Evolutionary conservation across 2,797 vertebrate genomes (phyloP).

Genomic region (Natrix natrix): DNA sequence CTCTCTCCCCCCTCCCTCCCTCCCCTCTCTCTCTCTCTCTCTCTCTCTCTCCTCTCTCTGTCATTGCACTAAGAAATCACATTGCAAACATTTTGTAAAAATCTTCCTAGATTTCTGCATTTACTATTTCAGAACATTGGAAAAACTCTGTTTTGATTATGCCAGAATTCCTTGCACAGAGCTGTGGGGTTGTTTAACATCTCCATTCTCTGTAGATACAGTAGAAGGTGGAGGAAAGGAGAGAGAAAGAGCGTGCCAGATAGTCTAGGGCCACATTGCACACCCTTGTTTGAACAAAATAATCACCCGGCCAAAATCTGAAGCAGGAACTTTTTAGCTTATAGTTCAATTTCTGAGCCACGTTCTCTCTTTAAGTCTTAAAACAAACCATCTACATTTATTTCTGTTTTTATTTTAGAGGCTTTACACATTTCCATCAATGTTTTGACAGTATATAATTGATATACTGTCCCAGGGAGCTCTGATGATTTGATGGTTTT

Average conservation of each 20-base stretch:
- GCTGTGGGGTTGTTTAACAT: not conserved
- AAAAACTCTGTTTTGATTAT: not conserved
- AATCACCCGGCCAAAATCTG: not conserved
- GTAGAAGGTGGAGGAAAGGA: not conserved
- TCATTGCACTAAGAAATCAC: not conserved
- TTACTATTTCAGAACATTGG: not conserved
- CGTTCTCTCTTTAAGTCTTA: constrained; percentile 22
- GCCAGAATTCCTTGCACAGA: not conserved
- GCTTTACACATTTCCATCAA: not conserved
- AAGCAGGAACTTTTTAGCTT: not conserved
- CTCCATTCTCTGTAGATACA: not conserved
- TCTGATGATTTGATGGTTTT: constrained; percentile 58
- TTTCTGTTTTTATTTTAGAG: not conserved
- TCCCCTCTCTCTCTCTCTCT: no score
- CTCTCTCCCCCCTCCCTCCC: no score
- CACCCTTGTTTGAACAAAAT: not conserved
- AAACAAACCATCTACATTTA: constrained; percentile 19
- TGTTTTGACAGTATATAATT: constrained; percentile 65
- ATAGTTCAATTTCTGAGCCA: not conserved
- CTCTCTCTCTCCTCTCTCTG: no score
- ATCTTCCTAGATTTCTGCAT: not conserved
- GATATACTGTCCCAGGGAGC: constrained; percentile 55
- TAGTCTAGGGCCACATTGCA: not conserved
- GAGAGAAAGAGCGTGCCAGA: not conserved
- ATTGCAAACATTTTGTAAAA: not conserved